These are phyloP conservation scores for Platerodrilus igneus DNA, from an alignment of 2,888 invertebrate species.

Conservation along the genomic window DNA sequence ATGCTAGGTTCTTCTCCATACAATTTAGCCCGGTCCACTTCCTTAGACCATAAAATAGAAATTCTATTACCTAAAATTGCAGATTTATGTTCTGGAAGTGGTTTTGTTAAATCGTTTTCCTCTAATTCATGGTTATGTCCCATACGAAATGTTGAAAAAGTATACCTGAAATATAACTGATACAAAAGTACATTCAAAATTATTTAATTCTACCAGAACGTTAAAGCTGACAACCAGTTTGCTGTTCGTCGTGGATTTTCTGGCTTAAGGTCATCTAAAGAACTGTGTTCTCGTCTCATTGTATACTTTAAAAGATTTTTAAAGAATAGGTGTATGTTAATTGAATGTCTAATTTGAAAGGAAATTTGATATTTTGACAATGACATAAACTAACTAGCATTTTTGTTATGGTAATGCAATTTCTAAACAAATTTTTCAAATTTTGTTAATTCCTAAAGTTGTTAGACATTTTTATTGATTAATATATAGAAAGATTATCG, in stretches of 20 bases:
- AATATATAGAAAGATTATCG: too few species aligned
- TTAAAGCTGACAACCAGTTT: conserved; percentile 36
- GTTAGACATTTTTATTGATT: too few species aligned
- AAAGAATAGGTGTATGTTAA: conserved; percentile 4
- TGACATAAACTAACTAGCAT: too few species aligned
- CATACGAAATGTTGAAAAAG: conserved; percentile 36
- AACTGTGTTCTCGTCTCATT: conserved; percentile 7
- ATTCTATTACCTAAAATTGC: conserved; percentile 56
- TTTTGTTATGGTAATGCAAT: too few species aligned
- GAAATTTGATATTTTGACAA: too few species aligned
- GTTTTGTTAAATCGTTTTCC: conserved; percentile 60
- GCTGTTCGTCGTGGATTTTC: conserved; percentile 35
- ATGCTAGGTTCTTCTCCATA: conserved; percentile 55
- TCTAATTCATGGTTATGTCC: conserved; percentile 38
- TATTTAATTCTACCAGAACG: conserved; percentile 38
- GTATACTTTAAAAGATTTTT: background rate
- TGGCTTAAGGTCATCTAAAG: conserved; percentile 10
- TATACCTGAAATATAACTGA: conserved; percentile 31
- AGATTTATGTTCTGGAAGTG: conserved; percentile 59
- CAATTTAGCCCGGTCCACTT: conserved; percentile 48
- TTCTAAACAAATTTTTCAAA: too few species aligned
- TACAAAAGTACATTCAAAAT: background rate
- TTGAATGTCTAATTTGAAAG: too few species aligned
- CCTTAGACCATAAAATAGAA: conserved; percentile 58
- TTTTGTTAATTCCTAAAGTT: too few species aligned